Percentiles rank a stretch among this genome's conserved stretches.
Evolutionary conservation across 2,888 invertebrate species (phyloP).

Genomic region (Timema podura): DNA sequence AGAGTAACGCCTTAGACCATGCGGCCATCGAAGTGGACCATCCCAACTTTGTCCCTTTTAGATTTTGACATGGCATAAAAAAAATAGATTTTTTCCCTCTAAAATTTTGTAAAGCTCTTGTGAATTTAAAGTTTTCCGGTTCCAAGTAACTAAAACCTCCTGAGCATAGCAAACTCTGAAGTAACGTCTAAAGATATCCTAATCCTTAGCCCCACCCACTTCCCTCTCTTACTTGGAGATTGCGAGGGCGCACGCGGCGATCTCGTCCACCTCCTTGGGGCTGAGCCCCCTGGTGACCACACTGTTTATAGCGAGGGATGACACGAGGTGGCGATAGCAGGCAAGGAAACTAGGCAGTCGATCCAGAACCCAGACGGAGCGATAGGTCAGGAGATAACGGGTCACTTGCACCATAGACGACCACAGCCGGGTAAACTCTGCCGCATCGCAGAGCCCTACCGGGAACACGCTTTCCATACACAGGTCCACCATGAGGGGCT

Average conservation of each 20-base stretch:
- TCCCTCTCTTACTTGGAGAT: conserved; percentile 10
- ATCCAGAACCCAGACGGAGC: not conserved
- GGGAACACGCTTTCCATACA: not conserved
- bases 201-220: too few species aligned
- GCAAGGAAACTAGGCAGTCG: not conserved
- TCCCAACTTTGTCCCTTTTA: too few species aligned
- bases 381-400: not conserved
- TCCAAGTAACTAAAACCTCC: too few species aligned
- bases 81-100: too few species aligned
- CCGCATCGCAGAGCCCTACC: not conserved
- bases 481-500: not conserved
- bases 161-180: too few species aligned
- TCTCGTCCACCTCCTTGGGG: not conserved
- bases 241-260: not conserved
- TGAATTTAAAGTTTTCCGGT: too few species aligned
- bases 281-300: not conserved
- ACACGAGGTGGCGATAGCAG: not conserved
- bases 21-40: too few species aligned
- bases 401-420: not conserved
- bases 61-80: too few species aligned
- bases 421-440: not conserved
- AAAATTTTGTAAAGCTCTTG: too few species aligned
- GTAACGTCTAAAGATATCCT: too few species aligned
- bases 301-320: not conserved
- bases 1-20: too few species aligned